These are phyloP conservation scores for Loris lydekkerianus DNA, from an alignment of 2,797 vertebrate species.

Conservation along the genomic window DNA sequence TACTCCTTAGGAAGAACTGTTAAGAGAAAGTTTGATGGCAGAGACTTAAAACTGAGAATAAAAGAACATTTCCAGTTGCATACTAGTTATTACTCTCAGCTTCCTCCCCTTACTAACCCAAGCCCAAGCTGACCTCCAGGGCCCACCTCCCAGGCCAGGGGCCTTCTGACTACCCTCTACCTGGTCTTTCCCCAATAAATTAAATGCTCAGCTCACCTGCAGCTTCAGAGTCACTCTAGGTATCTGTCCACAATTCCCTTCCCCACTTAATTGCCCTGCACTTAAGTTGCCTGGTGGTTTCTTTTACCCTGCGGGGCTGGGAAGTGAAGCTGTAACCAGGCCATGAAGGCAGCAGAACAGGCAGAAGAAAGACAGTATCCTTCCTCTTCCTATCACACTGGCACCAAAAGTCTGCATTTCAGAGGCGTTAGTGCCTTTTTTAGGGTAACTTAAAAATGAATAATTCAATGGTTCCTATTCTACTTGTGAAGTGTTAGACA, in stretches of 20 bases:
- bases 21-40: slow-evolving; percentile 59
- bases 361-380: slow-evolving; percentile 43
- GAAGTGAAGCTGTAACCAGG: slow-evolving; percentile 30
- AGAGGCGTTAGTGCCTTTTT: slow-evolving; percentile 78
- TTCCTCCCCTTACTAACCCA: not conserved
- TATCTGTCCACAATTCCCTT: not conserved
- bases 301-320: not conserved
- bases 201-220: not conserved
- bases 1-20: slow-evolving; percentile 48
- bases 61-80: not conserved
- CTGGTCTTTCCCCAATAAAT: not conserved
- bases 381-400: slow-evolving; percentile 70
- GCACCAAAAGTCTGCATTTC: slow-evolving; percentile 77
- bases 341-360: not conserved
- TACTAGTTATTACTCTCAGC: not conserved
- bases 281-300: not conserved
- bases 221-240: not conserved
- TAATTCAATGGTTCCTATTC: slow-evolving; percentile 80
- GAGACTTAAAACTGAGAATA: slow-evolving; percentile 60
- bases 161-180: not conserved
- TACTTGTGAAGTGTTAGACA: slow-evolving; percentile 82
- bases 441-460: slow-evolving; percentile 80
- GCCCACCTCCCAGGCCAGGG: not conserved
- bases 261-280: not conserved
- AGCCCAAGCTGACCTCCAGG: not conserved